Percentiles rank a stretch among this genome's conserved stretches.
Evolutionary conservation across 2,888 invertebrate genomes (phyloP).

Genomic region (Phyllotreta striolata): DNA sequence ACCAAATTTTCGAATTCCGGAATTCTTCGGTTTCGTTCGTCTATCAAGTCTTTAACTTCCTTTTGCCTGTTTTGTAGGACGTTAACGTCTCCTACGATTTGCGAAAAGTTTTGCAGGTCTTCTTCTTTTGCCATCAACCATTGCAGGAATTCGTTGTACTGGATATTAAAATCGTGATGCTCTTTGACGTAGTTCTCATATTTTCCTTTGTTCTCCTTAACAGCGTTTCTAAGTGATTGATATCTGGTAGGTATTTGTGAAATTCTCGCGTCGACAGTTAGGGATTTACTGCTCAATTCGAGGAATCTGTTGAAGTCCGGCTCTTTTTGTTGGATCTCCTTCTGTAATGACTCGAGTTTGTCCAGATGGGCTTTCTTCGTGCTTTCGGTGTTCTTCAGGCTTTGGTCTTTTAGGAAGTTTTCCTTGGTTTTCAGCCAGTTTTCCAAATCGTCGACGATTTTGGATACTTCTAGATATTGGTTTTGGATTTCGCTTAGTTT

Average conservation of each 20-base stretch:
- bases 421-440: constrained; percentile 89
- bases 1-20: constrained; percentile 83
- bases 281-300: constrained; percentile 74
- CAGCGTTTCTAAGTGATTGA: constrained; percentile 80
- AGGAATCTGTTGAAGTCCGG: constrained; percentile 73
- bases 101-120: constrained; percentile 79
- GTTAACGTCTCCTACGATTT: constrained; percentile 85
- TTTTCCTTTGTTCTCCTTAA: constrained; percentile 82
- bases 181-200: constrained; percentile 88
- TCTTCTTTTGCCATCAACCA: constrained; percentile 78
- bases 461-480: constrained; percentile 84
- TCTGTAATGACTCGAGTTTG: constrained; percentile 76
- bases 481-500: constrained; percentile 79
- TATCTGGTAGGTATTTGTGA: constrained; percentile 83
- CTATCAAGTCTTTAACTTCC: constrained; percentile 80
- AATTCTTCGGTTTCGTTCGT: constrained; percentile 78
- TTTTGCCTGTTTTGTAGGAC: constrained; percentile 84
- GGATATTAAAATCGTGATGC: constrained; percentile 80
- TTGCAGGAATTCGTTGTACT: constrained; percentile 75
- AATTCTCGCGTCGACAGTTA: constrained; percentile 79
- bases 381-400: constrained; percentile 84
- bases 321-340: constrained; percentile 73
- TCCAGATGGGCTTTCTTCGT: constrained; percentile 81
- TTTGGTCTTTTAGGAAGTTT: constrained; percentile 85
- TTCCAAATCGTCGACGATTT: constrained; percentile 77